Evolutionary conservation across 92 coral and sea anemone species (phyloP), one percentile per base, ranked within the genome.

Genomic region (Muricea muricata): DNA sequence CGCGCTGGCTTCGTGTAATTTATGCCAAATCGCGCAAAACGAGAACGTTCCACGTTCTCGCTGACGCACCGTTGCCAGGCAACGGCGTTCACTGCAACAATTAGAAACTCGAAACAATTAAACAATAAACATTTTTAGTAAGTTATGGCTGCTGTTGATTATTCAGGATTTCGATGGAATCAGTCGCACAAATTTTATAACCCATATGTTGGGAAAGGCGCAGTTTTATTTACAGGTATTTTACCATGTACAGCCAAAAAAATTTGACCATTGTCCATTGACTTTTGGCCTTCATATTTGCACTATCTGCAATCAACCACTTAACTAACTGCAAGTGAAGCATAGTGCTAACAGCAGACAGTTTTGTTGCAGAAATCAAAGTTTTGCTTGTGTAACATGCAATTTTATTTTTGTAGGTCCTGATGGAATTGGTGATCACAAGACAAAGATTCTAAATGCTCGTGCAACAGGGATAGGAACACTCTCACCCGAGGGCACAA

Each of bases 401-500:
- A n/a, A n/a, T n/a, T n/a, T n/a, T n/a, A 0, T 17, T 33, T n/a
- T 73, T 6, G 23, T 66, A 97, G 99, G 99, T 42, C 99, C 99
- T 7, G 98, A 97, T 97, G 99, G 93, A 45, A 92, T 92, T 18
- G 65, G 91, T 29, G 93, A 97, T 85, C 97, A 97, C 67, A 82
- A 87, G 50, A 94, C 92, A 17, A 72, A 91, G 28, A 92, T 94
- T 40, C 91, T 97, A 12, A 88, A 90, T 35, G 94, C 94, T 25
- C 57, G 66, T 26, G 91, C 94, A 4, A 94, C 92, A 39, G 99
- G 99, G 9, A 92, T 97, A 58, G 99, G 99, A 15, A 94, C 99
- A 31, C 92, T 97, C 91, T 97, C 98, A 26, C 93, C 91, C 2
- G 98, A 97, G 82, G 99, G 99, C 17, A 93, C 99, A 26, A 94